phyloP scores from a whole-genome alignment of 1,140 invertebrate species.

The Pantala flavescens region DNA sequence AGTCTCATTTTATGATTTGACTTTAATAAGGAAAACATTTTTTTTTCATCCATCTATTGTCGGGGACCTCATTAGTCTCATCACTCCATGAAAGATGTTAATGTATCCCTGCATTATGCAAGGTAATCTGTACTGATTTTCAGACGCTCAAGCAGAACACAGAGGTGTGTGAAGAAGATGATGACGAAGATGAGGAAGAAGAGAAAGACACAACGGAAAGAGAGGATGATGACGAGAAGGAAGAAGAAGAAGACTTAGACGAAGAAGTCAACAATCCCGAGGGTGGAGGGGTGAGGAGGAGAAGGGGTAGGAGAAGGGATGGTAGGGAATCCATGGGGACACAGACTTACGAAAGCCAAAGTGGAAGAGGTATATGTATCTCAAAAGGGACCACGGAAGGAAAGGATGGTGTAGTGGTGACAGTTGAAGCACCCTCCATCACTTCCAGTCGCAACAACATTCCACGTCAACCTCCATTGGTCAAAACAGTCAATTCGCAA shows the following conservation, averaged over 20 bases:
- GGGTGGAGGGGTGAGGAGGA: background rate
- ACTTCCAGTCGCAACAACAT: background rate
- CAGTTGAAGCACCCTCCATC: background rate
- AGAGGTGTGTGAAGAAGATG: slow-evolving; percentile 48
- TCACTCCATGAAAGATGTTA: too few relatives aligned
- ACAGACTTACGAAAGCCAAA: background rate
- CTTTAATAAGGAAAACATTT: too few relatives aligned
- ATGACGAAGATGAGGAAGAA: background rate
- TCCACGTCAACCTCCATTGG: background rate
- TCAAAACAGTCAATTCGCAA: slow-evolving; percentile 29
- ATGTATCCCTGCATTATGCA: too few relatives aligned
- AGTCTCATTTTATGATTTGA: too few relatives aligned
- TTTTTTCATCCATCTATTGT: too few relatives aligned
- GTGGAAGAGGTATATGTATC: background rate
- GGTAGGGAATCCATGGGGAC: background rate
- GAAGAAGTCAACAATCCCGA: background rate
- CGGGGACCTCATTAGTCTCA: too few relatives aligned
- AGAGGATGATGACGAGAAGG: background rate
- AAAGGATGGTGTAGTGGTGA: background rate
- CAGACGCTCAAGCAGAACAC: slow-evolving; percentile 94
- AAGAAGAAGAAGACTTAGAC: background rate
- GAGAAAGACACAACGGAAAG: background rate
- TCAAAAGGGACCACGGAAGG: background rate
- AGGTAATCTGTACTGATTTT: slow-evolving; percentile 23
- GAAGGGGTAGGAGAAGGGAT: background rate